Percentiles rank a stretch among this genome's conserved stretches.
phyloP scores from a whole-genome alignment of 1,140 invertebrate genomes.

The Drosophila ercepeae region DNA sequence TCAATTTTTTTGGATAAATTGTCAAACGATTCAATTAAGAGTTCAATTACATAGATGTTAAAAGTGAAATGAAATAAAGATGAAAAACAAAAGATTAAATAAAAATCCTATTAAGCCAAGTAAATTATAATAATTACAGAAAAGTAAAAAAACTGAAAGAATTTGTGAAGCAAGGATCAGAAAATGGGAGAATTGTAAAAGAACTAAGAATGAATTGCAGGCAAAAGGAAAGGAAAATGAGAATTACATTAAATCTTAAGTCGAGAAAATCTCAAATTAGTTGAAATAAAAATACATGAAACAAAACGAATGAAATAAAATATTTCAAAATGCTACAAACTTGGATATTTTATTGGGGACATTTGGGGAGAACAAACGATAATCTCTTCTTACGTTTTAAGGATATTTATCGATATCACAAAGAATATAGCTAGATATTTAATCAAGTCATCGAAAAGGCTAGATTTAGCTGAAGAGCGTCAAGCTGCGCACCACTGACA shows the following conservation, averaged over 20 bases:
- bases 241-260: conserved; percentile 29
- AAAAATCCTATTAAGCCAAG: conserved; percentile 79
- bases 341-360: not conserved
- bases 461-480: not conserved
- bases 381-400: too few species aligned
- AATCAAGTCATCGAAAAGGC: not conserved
- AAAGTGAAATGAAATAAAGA: conserved; percentile 14
- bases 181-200: conserved; percentile 11
- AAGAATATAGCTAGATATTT: too few species aligned
- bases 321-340: conserved; percentile 29
- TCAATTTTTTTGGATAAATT: conserved; percentile 55
- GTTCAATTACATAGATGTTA: conserved; percentile 65
- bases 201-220: conserved; percentile 47
- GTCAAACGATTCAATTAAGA: conserved; percentile 77
- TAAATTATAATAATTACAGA: conserved; percentile 66
- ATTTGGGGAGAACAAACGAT: too few species aligned
- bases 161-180: conserved; percentile 31
- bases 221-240: conserved; percentile 40
- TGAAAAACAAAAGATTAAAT: conserved; percentile 34
- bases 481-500: too few species aligned
- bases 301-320: conserved; percentile 41
- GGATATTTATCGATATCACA: too few species aligned
- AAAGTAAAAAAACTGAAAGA: not conserved
- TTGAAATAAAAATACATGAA: conserved; percentile 65
- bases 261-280: conserved; percentile 70